Evolutionary conservation across 1,140 invertebrate species (phyloP), one percentile per base, ranked within the genome.

Genomic region (Caenorhabditis remanei): DNA sequence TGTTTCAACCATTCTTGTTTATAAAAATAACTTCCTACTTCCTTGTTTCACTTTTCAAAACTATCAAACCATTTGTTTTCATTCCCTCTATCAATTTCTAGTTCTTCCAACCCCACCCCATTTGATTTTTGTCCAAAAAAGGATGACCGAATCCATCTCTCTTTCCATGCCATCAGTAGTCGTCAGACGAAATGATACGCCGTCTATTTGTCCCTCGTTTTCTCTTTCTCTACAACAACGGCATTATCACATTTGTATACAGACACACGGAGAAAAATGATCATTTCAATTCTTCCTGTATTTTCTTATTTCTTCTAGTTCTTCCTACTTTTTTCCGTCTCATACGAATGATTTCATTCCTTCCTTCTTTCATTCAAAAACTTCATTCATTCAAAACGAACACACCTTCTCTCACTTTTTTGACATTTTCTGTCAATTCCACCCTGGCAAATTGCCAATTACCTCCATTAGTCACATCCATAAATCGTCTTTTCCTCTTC

Each of bases 151-250:
- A 19, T 79, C 46, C 71, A 53, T 79, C 16, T 48, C 53, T 79
- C 14, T n/a, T n/a, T 79, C 21, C 41, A 4, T 32, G 50, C 71
- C 21, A 46, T n/a, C 71, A 79, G 71, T 50, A 79, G 71, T 79
- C 71, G 71, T 79, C 71, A 71, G 19, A 71, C 67, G 32, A 32
- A 50, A 79, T 79, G 71, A 79, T 79, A 79, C 46, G 71, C 46
- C 24, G 7, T 71, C 21, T 79, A 41, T 79, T 79, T 79, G 71
- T 50, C 71, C 46, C 19, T 79, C 71, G 50, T 14, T 79, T 79
- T 79, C 71, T 79, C 71, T 79, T 79, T 79, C 46, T 79, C 14
- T 79, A 79, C 71, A 79, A 79, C 71, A 79, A 79, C 40, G 61
- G 71, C 71, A 79, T 79, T 79, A 79, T 50, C 71, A 79, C n/a